These are phyloP conservation scores for Halictus rubicundus DNA, from an alignment of 1,140 invertebrate genomes.

Conservation along the genomic window DNA sequence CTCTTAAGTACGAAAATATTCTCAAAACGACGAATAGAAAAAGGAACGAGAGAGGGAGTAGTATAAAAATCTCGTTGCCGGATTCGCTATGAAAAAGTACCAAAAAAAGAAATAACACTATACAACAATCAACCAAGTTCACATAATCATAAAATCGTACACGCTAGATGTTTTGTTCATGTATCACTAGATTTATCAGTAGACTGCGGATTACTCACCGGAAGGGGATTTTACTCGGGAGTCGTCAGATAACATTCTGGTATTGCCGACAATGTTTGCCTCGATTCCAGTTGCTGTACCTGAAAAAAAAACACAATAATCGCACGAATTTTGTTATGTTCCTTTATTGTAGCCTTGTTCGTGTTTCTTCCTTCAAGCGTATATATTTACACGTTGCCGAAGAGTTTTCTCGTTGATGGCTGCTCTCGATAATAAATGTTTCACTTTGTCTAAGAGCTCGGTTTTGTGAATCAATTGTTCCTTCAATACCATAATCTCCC, in stretches of 20 bases:
- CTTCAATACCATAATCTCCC: slow-evolving; percentile 71
- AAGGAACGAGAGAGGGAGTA: background rate
- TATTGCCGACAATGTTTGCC: slow-evolving; percentile 70
- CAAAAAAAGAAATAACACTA: background rate
- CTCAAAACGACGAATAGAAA: background rate
- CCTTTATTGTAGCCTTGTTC: background rate
- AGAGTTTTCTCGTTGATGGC: slow-evolving; percentile 81
- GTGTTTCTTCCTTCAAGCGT: background rate
- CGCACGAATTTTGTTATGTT: background rate
- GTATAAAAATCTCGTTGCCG: background rate
- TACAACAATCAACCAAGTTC: background rate
- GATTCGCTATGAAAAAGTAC: background rate
- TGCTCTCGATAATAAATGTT: slow-evolving; percentile 80
- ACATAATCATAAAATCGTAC: background rate
- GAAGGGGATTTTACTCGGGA: slow-evolving; percentile 37
- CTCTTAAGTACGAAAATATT: background rate
- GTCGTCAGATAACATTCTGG: slow-evolving; percentile 65
- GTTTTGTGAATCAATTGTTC: slow-evolving; percentile 81
- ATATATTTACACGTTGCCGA: slow-evolving; percentile 77
- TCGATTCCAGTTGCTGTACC: slow-evolving; percentile 73
- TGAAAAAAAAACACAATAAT: slow-evolving; percentile 50
- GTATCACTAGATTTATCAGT: no score
- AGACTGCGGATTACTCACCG: slow-evolving; percentile 8
- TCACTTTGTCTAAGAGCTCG: slow-evolving; percentile 81
- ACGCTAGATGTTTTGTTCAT: background rate